These are phyloP conservation scores for Xiphorhynchus elegans DNA, from an alignment of 2,113 vertebrate genomes.

Conservation along the genomic window DNA sequence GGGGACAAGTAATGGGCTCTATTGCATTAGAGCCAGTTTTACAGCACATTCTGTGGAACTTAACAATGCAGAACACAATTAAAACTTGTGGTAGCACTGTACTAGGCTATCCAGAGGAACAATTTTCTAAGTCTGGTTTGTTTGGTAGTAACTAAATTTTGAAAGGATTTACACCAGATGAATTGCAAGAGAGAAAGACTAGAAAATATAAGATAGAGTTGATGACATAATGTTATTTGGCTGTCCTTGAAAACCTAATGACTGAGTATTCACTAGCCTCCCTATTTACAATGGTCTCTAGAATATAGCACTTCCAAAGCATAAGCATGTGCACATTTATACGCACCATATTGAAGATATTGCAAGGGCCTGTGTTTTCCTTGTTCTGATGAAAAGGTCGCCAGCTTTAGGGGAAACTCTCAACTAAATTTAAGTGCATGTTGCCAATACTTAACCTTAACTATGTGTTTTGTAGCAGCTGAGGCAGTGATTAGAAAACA, in stretches of 20 bases:
- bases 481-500: neutral
- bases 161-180: neutral
- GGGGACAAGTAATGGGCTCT: neutral
- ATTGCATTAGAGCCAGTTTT: neutral
- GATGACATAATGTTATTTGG: neutral
- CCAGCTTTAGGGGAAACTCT: neutral
- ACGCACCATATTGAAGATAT: neutral
- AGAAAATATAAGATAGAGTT: neutral
- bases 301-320: neutral
- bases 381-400: neutral
- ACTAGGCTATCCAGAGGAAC: neutral
- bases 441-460: neutral
- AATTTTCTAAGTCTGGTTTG: neutral
- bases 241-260: neutral
- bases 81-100: neutral
- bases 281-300: neutral
- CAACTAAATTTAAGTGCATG: neutral
- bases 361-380: rapidly evolving
- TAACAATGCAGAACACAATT: neutral
- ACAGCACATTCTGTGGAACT: neutral
- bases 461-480: neutral
- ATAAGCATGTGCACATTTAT: neutral
- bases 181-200: neutral
- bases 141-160: neutral
- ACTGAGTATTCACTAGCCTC: neutral